phyloP scores from a whole-genome alignment of 2,888 invertebrate species.

The Trissolcus japonicus region DNA sequence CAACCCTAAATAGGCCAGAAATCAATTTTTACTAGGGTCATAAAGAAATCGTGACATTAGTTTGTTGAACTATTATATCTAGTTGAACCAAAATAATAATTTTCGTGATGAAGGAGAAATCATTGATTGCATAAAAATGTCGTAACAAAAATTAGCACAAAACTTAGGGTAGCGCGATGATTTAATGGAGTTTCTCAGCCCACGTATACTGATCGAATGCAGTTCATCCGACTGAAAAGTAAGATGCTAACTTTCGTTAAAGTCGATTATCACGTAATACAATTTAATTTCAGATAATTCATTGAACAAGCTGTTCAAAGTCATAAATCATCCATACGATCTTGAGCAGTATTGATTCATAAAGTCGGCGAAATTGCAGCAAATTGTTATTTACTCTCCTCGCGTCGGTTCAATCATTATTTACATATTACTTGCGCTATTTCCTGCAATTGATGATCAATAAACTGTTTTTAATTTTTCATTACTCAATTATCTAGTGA shows the following conservation, averaged over 20 bases:
- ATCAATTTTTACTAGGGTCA: no score
- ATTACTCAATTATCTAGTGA: not conserved
- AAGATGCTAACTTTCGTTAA: slow-evolving; percentile 45
- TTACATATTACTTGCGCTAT: not conserved
- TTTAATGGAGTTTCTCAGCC: slow-evolving; percentile 2
- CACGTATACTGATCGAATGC: slow-evolving; percentile 15
- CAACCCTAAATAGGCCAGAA: no score
- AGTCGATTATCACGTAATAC: slow-evolving; percentile 51
- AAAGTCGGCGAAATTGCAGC: slow-evolving; percentile 15
- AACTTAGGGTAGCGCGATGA: slow-evolving; percentile 12
- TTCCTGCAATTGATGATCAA: not conserved
- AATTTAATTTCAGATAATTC: slow-evolving; percentile 53
- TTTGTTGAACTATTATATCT: no score
- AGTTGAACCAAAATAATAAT: no score
- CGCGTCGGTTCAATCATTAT: not conserved
- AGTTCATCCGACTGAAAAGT: slow-evolving; percentile 20
- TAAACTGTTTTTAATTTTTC: slow-evolving; percentile 2
- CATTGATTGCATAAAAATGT: no score
- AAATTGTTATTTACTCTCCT: slow-evolving; percentile 18
- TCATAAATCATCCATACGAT: slow-evolving; percentile 37
- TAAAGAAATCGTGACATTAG: no score
- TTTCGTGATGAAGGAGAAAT: no score
- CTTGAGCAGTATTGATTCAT: slow-evolving; percentile 43
- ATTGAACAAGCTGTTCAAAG: slow-evolving; percentile 39
- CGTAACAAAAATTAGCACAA: no score